These are phyloP conservation scores for Macrotus californicus DNA, from an alignment of 2,113 vertebrate genomes.

Conservation along the genomic window DNA sequence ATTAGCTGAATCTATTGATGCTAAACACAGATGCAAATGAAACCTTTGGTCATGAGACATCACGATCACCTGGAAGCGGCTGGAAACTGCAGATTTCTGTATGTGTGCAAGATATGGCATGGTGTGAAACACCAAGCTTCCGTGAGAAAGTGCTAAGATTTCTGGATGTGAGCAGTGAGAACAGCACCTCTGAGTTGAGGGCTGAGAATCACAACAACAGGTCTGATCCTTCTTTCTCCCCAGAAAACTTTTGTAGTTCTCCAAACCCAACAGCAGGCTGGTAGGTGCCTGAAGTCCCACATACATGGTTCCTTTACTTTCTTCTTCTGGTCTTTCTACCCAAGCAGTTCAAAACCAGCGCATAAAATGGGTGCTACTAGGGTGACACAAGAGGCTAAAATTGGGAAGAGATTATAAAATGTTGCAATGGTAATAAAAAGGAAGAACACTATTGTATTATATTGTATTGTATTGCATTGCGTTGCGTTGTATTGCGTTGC, in stretches of 20 bases:
- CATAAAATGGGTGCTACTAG: too few species aligned
- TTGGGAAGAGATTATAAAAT: neutral
- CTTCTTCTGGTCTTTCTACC: neutral
- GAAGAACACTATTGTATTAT: too few species aligned
- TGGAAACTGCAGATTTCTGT: neutral
- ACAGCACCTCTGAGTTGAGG: neutral
- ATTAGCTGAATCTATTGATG: neutral
- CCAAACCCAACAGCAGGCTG: too few species aligned
- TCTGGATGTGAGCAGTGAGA: neutral
- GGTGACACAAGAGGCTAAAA: neutral
- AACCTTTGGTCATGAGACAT: neutral
- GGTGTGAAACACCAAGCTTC: neutral
- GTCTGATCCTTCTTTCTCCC: neutral
- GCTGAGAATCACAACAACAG: neutral
- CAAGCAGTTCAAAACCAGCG: neutral
- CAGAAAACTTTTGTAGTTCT: neutral
- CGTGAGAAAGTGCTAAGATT: neutral
- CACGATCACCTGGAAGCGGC: neutral
- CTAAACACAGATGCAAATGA: neutral
- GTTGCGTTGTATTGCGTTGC: too few species aligned
- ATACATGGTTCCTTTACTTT: neutral
- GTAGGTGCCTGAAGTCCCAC: neutral
- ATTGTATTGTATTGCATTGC: too few species aligned
- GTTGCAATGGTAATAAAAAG: neutral
- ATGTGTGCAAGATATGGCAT: accelerated